Evolutionary conservation across 2,888 invertebrate genomes (phyloP).

Genomic region (Tiliacea aurago): DNA sequence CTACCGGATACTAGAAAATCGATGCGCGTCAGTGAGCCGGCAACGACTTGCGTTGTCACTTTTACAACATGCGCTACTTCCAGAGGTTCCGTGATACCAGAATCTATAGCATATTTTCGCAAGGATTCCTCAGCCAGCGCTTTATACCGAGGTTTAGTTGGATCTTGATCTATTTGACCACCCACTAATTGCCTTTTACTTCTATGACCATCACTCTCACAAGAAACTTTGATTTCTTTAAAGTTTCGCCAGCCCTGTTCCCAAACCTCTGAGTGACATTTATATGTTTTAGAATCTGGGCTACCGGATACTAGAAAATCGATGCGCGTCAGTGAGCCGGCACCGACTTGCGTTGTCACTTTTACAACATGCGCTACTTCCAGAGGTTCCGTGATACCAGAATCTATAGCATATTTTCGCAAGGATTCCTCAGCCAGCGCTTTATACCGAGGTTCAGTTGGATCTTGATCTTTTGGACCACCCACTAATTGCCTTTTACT

Average conservation of each 20-base stretch:
- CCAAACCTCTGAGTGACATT: slow-evolving; percentile 60
- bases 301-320: slow-evolving; percentile 52
- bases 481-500: neutral
- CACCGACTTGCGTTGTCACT: slow-evolving; percentile 58
- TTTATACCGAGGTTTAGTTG: neutral
- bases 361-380: slow-evolving; percentile 25
- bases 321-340: slow-evolving; percentile 55
- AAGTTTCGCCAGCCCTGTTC: slow-evolving; percentile 53
- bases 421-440: slow-evolving; percentile 48
- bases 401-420: neutral
- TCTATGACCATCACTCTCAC: slow-evolving; percentile 32
- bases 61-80: slow-evolving; percentile 48
- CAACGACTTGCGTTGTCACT: slow-evolving; percentile 66
- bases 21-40: slow-evolving; percentile 62
- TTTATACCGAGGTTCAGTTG: slow-evolving; percentile 2
- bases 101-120: slow-evolving; percentile 13
- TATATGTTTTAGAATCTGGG: neutral
- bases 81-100: slow-evolving; percentile 34
- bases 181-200: neutral
- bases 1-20: slow-evolving; percentile 28
- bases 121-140: slow-evolving; percentile 41
- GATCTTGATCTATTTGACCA: neutral
- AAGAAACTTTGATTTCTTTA: slow-evolving; percentile 54
- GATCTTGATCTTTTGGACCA: neutral
- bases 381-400: neutral